Percentiles rank a stretch among this genome's conserved stretches.
These are phyloP conservation scores for Hemicordylus capensis DNA, from an alignment of 2,113 vertebrate species.

Conservation along the genomic window DNA sequence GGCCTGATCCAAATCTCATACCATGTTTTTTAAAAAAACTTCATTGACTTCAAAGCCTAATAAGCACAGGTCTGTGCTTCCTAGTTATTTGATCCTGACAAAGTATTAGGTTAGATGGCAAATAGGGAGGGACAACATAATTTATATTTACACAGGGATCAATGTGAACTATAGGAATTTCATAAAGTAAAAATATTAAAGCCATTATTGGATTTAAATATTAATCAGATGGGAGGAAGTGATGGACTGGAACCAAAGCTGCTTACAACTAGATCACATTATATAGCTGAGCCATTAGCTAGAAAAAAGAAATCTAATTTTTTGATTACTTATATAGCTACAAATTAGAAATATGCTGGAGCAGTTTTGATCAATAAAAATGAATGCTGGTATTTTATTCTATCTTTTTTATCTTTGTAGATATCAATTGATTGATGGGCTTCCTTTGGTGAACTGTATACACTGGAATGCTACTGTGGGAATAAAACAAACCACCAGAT, in stretches of 20 bases:
- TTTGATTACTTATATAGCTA: conserved; percentile 51
- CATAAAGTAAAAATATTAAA: conserved; percentile 69
- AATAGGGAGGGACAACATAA: conserved; percentile 42
- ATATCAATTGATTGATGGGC: neutral
- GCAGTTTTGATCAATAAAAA: conserved; percentile 22
- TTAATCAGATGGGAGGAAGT: conserved; percentile 66
- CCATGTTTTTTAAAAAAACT: neutral
- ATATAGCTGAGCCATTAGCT: conserved; percentile 52
- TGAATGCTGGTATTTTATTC: neutral
- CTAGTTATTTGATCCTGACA: conserved; percentile 31
- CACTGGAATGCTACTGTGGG: neutral
- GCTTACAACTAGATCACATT: conserved; percentile 46
- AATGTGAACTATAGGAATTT: conserved; percentile 56
- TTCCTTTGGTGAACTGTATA: neutral
- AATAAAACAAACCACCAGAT: neutral
- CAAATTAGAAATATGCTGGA: conserved; percentile 53
- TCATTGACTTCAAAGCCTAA: neutral
- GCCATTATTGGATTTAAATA: conserved; percentile 71
- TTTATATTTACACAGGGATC: conserved; percentile 51
- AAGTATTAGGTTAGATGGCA: conserved; percentile 45
- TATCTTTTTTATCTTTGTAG: conserved; percentile 7
- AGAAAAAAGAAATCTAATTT: conserved; percentile 65
- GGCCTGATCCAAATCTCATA: neutral
- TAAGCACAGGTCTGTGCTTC: neutral
- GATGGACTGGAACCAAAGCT: conserved; percentile 60